Base-by-base conservation (phyloP, 2,888 invertebrate species). In the Stenodera caucasica region DNA sequence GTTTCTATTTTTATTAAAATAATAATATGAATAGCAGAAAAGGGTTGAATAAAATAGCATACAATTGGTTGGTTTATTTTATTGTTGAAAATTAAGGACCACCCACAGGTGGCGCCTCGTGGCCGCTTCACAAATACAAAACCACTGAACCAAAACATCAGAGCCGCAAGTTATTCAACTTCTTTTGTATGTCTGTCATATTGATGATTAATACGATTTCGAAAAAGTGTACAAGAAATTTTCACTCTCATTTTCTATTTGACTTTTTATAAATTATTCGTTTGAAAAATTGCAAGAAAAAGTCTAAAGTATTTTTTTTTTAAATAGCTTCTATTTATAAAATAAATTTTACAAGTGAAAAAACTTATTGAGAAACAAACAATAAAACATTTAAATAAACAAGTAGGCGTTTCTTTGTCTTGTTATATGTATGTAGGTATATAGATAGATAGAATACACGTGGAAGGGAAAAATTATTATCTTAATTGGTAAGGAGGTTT, bases 131-230 rank as follows among this genome's bases (percentile, higher is more conserved):
- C 55, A 45, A 45, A 45, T 5, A 21, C 21, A 45, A 64, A 66
- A 64, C 63, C 66, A 58, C 57, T 50, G 65, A 68, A 65, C 61
- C 70, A 68, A 66, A 70, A 64, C 68, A 55, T 51, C 49, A 33
- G 11, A 32, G 60, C 69, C 67, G 68, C 70, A 68, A 67, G 67
- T 70, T 71, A 72, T 72, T 72, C 71, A 45, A 73, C 73, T 73
- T 72, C 73, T 73, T 73, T 73, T 73, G 73, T 73, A 63, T 63
- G 64, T 67, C 70, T 71, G 71, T 72, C 71, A 71, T 70, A 70
- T 61, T 69, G 62, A 61, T 71, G 71, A 72, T 71, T 72, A 72
- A 72, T 71, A 70, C 66, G 62, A 68, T 70, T 68, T 56, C 64
- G 66, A 65, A 67, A 61, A 60, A 60, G 54, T 53, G 33, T 55